Evolutionary conservation across 2,888 invertebrate species (phyloP).

Genomic region (Acleris sparsana): DNA sequence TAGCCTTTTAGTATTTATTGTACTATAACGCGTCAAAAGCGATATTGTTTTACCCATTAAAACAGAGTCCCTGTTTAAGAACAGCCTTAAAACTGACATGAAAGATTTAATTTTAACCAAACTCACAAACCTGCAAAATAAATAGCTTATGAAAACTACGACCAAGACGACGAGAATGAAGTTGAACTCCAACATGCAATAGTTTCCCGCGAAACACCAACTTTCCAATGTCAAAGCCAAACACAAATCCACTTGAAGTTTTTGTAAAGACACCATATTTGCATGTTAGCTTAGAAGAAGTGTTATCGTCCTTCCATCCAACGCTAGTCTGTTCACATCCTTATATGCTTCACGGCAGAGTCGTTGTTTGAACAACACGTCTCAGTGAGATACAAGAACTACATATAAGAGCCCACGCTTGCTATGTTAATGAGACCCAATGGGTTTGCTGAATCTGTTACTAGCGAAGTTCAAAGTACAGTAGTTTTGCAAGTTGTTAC

Average conservation of each 20-base stretch:
- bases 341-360: not conserved
- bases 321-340: not conserved
- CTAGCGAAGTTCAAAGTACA: slow-evolving; percentile 24
- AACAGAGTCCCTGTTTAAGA: too few relatives aligned
- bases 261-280: slow-evolving; percentile 30
- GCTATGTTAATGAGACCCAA: slow-evolving; percentile 30
- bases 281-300: slow-evolving; percentile 24
- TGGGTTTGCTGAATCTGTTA: slow-evolving; percentile 32
- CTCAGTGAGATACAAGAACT: slow-evolving; percentile 9
- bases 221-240: slow-evolving; percentile 24
- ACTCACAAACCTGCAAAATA: too few relatives aligned
- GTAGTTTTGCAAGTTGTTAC: slow-evolving; percentile 27
- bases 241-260: slow-evolving; percentile 33
- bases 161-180: too few relatives aligned
- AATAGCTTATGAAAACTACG: too few relatives aligned
- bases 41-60: too few relatives aligned
- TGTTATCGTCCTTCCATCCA: slow-evolving; percentile 1
- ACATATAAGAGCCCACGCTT: slow-evolving; percentile 10
- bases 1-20: too few relatives aligned
- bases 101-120: too few relatives aligned
- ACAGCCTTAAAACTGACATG: too few relatives aligned
- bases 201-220: not conserved
- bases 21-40: too few relatives aligned
- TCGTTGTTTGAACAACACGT: slow-evolving; percentile 3
- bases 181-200: not conserved